These are phyloP conservation scores for Xiphydria camelus DNA, from an alignment of 2,888 invertebrate genomes.

Conservation along the genomic window DNA sequence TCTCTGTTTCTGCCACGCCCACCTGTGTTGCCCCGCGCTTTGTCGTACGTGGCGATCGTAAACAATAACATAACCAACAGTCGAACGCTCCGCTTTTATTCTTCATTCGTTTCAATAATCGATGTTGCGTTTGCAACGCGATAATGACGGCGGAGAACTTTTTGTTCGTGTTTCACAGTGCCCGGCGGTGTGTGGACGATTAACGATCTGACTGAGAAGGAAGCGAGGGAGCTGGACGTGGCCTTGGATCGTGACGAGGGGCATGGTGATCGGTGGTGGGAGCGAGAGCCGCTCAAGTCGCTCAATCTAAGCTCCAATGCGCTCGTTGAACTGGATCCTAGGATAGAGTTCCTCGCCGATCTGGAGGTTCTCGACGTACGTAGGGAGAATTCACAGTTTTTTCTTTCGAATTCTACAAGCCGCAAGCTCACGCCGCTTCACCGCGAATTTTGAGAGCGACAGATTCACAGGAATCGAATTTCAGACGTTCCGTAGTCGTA, in stretches of 20 bases:
- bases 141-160: no score
- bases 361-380: slow-evolving; percentile 73
- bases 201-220: slow-evolving; percentile 68
- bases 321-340: slow-evolving; percentile 66
- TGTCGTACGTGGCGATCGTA: background rate
- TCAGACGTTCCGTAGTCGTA: no score
- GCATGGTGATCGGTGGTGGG: slow-evolving; percentile 82
- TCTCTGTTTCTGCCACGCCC: no score
- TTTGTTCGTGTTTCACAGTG: slow-evolving; percentile 67
- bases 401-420: no score
- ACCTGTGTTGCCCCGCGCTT: background rate
- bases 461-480: no score
- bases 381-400: slow-evolving; percentile 19
- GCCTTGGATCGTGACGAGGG: slow-evolving; percentile 66
- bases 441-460: no score
- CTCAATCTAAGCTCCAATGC: slow-evolving; percentile 79
- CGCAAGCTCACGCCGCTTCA: no score
- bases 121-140: no score
- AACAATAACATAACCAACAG: slow-evolving; percentile 7
- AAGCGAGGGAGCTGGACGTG: slow-evolving; percentile 59
- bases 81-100: no score
- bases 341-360: slow-evolving; percentile 69
- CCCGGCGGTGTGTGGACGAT: slow-evolving; percentile 76
- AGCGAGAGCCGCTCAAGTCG: slow-evolving; percentile 74
- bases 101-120: no score